Evolutionary conservation across 2,888 invertebrate species (phyloP).

Genomic region (Malthinus flaveolus): DNA sequence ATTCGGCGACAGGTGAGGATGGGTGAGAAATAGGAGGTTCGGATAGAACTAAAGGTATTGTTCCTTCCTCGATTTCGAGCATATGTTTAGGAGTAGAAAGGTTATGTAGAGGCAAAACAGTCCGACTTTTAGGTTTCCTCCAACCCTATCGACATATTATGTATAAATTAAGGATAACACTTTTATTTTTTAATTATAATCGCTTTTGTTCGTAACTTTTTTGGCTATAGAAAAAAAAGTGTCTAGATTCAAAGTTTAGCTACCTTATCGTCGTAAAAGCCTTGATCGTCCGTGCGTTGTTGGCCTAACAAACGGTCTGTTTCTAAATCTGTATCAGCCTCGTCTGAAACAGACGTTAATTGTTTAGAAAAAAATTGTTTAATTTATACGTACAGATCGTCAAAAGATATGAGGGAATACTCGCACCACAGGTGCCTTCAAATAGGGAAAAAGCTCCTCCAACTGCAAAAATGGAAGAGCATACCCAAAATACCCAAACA

Average conservation of each 20-base stretch:
- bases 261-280: conserved; percentile 89
- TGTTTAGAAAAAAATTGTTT: background rate
- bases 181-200: conserved; percentile 13
- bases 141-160: conserved; percentile 65
- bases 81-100: conserved; percentile 60
- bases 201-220: conserved; percentile 5
- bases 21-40: conserved; percentile 54
- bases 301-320: conserved; percentile 95
- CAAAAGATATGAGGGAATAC: too few species aligned
- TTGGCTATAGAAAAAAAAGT: background rate
- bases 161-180: conserved; percentile 34
- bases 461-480: too few species aligned
- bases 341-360: conserved; percentile 58
- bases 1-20: conserved; percentile 55
- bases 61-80: conserved; percentile 53
- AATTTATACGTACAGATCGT: too few species aligned
- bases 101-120: conserved; percentile 69
- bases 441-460: too few species aligned
- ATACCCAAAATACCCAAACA: too few species aligned
- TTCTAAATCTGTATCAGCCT: conserved; percentile 96
- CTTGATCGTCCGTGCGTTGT: conserved; percentile 91
- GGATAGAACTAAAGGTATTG: conserved; percentile 50
- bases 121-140: conserved; percentile 79
- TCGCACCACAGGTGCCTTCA: too few species aligned
- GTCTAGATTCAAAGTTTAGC: conserved; percentile 30